Evolutionary conservation across 2,113 vertebrate genomes (phyloP).

Genomic region (Nymphicus hollandicus): DNA sequence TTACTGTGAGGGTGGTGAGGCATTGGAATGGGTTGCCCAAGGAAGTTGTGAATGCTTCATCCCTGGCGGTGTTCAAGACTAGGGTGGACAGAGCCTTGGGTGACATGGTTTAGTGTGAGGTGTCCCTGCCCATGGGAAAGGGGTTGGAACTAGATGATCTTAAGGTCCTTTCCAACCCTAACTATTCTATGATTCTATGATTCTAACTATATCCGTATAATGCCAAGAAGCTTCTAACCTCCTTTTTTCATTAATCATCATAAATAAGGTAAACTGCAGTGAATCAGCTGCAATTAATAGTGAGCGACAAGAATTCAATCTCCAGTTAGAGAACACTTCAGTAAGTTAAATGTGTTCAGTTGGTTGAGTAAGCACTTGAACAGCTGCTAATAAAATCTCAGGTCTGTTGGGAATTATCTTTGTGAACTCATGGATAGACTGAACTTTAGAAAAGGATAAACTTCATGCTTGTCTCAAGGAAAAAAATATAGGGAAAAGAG

Average conservation of each 20-base stretch:
- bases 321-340: background rate
- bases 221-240: background rate
- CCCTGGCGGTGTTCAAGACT: too few relatives aligned
- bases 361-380: background rate
- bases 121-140: too few relatives aligned
- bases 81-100: too few relatives aligned
- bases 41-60: too few relatives aligned
- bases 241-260: background rate
- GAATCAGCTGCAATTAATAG: background rate
- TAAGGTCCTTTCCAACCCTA: too few relatives aligned
- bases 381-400: background rate
- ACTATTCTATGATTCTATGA: too few relatives aligned
- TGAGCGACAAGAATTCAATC: background rate
- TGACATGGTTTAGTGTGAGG: too few relatives aligned
- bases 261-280: background rate
- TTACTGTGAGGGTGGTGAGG: too few relatives aligned
- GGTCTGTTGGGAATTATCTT: background rate
- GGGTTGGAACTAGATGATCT: too few relatives aligned
- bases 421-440: background rate
- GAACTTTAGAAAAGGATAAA: conserved; percentile 1
- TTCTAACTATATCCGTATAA: background rate
- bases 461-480: background rate
- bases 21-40: too few relatives aligned
- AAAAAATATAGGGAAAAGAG: background rate
- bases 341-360: background rate